These are phyloP conservation scores for Sitobion miscanthi DNA, from an alignment of 1,140 invertebrate genomes.

Conservation along the genomic window DNA sequence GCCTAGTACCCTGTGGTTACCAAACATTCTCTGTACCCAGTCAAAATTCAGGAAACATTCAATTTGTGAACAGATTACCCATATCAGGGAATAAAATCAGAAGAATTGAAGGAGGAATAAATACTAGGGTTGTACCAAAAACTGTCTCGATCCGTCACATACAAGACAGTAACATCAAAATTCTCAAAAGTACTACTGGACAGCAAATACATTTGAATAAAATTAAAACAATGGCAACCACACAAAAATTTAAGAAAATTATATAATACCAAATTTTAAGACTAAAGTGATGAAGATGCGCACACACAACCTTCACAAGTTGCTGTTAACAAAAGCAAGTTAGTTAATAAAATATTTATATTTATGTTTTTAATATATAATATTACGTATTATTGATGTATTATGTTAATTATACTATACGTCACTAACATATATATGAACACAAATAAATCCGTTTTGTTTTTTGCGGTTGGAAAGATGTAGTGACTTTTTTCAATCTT, in stretches of 20 bases:
- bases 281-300: not conserved
- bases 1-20: constrained; percentile 41
- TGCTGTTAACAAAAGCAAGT: not conserved
- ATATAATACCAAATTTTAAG: constrained; percentile 35
- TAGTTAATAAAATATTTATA: constrained; percentile 35
- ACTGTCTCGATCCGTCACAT: constrained; percentile 40
- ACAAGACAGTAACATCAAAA: constrained; percentile 29
- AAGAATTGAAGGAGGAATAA: constrained; percentile 7
- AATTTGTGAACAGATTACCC: constrained; percentile 44
- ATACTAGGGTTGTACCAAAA: constrained; percentile 21
- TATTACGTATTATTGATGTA: constrained; percentile 25
- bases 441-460: constrained; percentile 25
- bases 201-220: constrained; percentile 34
- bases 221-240: constrained; percentile 55
- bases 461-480: constrained; percentile 21
- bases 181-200: constrained; percentile 15
- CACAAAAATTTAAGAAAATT: constrained; percentile 53
- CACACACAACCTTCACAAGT: not conserved
- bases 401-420: constrained; percentile 37
- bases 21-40: constrained; percentile 53
- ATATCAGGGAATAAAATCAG: not conserved
- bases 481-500: constrained; percentile 21
- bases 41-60: constrained; percentile 38
- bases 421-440: not conserved
- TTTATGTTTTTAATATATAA: constrained; percentile 15